Evolutionary conservation across 2,797 vertebrate species (phyloP), one percentile per base, ranked within the genome.

Genomic region (Euthynnus affinis): DNA sequence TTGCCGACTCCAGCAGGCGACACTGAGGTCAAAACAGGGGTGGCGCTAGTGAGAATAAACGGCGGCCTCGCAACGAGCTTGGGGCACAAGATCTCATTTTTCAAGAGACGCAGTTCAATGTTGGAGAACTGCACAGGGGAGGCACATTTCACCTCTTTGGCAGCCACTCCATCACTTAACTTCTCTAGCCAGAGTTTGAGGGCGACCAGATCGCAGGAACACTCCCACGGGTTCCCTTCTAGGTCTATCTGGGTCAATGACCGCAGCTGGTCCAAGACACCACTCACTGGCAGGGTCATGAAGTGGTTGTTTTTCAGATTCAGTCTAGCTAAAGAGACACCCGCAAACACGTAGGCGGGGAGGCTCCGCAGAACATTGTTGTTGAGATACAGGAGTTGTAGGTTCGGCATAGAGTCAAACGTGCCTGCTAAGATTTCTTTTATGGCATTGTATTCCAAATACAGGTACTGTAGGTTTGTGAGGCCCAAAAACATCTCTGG

Each of bases 401-500:
- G 93, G 87, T 97, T 99, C 67, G 97, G 97, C 98, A 99, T 97
- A 2, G 97, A 95, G 89, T 98, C 97, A 93, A 99, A 99, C 4
- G 98, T 98, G 63, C 97, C 97, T 0, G 97, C 98, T 88, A 98
- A 91, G 78, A 99, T 96, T 95, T 99, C 98, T 92, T 96, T 98
- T 89, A 99, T 99, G 93, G 97, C 94, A 93, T 99, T 99, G 95
- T 99, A 99, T 96, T 99, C 98, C 97, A 99, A 94, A 92, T 98
- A 99, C 49, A 99, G 95, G 93, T 99, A 99, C 70, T 99, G 98
- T 69, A 99, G 92, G 79, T 99, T 99, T 83, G 96, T 95, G 56
- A 99, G 97, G 34, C 98, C 98, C 73, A 96, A 88, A 90, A 99
- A 99, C 94, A 99, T 99, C 68, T 99, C 98, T 22, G 97, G 98